Evolutionary conservation across 2,113 vertebrate species (phyloP).

Genomic region (Trogon surrucura): DNA sequence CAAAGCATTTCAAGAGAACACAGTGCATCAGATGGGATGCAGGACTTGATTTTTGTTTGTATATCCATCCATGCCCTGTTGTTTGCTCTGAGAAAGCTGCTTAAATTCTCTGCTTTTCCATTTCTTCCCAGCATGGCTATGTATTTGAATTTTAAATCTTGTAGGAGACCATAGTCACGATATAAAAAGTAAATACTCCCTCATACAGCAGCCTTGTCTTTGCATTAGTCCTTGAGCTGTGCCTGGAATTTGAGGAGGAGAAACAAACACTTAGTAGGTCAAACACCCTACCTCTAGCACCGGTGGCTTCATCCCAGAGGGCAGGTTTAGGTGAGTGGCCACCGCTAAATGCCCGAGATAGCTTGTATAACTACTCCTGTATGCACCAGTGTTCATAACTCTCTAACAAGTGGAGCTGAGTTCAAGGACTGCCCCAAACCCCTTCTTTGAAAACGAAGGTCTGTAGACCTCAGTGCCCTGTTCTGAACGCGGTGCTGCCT

Average conservation of each 20-base stretch:
- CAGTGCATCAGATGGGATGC: background rate
- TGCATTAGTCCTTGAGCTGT: background rate
- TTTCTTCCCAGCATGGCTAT: background rate
- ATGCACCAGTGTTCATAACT: background rate
- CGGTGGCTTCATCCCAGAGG: background rate
- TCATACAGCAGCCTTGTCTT: background rate
- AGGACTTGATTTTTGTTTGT: background rate
- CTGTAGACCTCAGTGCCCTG: background rate
- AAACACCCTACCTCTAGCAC: background rate
- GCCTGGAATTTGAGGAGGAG: constrained; percentile 4
- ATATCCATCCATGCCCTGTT: background rate
- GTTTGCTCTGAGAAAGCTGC: background rate
- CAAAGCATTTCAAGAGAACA: background rate
- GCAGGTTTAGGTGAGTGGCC: background rate
- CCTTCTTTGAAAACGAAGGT: background rate
- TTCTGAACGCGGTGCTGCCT: background rate
- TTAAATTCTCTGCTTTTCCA: background rate
- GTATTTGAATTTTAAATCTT: background rate
- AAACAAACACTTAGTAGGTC: background rate
- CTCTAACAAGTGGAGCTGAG: background rate
- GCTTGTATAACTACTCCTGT: background rate
- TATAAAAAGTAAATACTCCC: background rate
- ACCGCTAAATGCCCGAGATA: background rate
- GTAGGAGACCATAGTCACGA: background rate
- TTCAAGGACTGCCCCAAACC: background rate